These are phyloP conservation scores for Pseudeuparius sepicola DNA, from an alignment of 2,888 invertebrate species.

Conservation along the genomic window DNA sequence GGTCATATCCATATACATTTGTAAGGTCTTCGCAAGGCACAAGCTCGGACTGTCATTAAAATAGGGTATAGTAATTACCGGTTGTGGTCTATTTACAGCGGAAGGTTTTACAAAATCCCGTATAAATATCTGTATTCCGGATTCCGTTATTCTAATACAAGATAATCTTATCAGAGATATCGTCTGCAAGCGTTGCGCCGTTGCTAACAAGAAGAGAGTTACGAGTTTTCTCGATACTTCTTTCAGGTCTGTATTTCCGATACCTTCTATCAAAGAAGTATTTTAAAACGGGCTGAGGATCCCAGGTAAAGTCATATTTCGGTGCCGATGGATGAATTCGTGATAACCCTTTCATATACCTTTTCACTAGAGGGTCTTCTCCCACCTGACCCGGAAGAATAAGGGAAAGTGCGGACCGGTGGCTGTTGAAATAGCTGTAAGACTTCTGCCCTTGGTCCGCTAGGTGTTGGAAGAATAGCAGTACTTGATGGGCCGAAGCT, in stretches of 20 bases:
- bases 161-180: conserved; percentile 4
- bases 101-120: conserved; percentile 7
- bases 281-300: too few relatives aligned
- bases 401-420: conserved; percentile 7
- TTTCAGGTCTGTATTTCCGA: too few relatives aligned
- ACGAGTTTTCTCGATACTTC: conserved; percentile 4
- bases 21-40: too few relatives aligned
- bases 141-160: conserved; percentile 1
- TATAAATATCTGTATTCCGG: conserved; percentile 9
- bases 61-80: too few relatives aligned
- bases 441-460: neutral
- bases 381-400: conserved; percentile 4
- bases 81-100: too few relatives aligned
- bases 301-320: conserved; percentile 7
- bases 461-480: conserved; percentile 3
- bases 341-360: conserved; percentile 6
- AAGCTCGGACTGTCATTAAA: too few relatives aligned
- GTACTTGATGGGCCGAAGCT: neutral
- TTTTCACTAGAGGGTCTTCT: conserved; percentile 1
- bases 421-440: conserved; percentile 6
- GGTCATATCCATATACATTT: too few relatives aligned
- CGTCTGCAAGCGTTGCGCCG: conserved; percentile 6
- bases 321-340: neutral
- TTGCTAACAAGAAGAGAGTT: conserved; percentile 4
- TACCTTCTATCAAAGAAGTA: too few relatives aligned